phyloP scores from a whole-genome alignment of 2,113 vertebrate genomes.

The Syngnathus typhle region DNA sequence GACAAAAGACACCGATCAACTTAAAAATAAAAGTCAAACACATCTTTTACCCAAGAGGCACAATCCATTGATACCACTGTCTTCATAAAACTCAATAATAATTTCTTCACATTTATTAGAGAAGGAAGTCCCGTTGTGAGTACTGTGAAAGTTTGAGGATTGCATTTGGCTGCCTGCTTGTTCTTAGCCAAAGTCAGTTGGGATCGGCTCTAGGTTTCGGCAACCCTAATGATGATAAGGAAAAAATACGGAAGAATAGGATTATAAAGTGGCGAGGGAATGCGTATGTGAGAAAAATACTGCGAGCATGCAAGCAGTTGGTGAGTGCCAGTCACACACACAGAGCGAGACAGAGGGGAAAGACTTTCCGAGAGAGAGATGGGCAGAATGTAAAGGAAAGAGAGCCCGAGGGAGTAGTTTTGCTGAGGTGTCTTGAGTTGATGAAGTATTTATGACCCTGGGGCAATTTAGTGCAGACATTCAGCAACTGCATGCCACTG shows the following conservation, averaged over 20 bases:
- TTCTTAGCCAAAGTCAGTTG: not conserved
- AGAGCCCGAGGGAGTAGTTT: slow-evolving; percentile 40
- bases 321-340: not conserved
- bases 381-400: slow-evolving; percentile 14
- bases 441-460: slow-evolving; percentile 64
- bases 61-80: no score
- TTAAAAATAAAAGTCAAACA: no score
- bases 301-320: not conserved
- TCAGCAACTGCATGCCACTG: slow-evolving; percentile 55
- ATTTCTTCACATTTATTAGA: not conserved
- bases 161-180: not conserved
- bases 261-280: not conserved
- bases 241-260: not conserved
- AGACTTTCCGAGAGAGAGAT: no score
- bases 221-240: not conserved
- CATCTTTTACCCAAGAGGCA: no score
- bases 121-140: not conserved
- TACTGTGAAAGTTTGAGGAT: not conserved
- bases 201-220: not conserved
- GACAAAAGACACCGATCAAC: no score
- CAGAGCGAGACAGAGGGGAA: not conserved
- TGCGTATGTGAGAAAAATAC: not conserved
- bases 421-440: slow-evolving; percentile 54
- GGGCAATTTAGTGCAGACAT: slow-evolving; percentile 59
- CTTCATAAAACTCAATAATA: no score